A percentile compares a stretch with the other conserved stretches of the same genome.
Evolutionary conservation across 2,113 vertebrate genomes (phyloP).

Genomic region (Phoxinus phoxinus): DNA sequence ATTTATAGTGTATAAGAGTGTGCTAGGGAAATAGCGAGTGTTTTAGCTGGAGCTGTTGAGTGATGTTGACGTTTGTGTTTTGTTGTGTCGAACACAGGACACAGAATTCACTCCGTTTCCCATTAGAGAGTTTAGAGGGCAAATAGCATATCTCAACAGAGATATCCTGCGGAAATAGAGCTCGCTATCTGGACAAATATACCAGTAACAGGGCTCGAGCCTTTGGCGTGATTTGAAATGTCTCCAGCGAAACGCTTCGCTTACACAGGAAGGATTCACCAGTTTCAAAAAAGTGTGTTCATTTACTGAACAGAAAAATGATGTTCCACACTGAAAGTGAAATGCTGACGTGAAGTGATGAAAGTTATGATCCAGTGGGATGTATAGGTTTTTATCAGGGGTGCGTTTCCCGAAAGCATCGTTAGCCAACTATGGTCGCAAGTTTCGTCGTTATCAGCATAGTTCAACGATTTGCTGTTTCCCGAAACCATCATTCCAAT

Average conservation of each 20-base stretch:
- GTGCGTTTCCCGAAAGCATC: too few species aligned
- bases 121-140: conserved; percentile 57
- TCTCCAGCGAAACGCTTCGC: neutral
- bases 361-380: neutral
- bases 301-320: neutral
- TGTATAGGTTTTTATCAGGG: too few species aligned
- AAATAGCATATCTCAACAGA: conserved; percentile 62
- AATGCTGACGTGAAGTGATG: conserved; percentile 1
- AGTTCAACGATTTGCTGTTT: too few species aligned
- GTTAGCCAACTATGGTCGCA: too few species aligned
- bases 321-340: neutral
- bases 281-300: neutral
- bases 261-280: conserved; percentile 19
- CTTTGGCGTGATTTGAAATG: conserved; percentile 17
- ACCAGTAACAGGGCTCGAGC: conserved; percentile 23
- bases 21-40: conserved; percentile 27
- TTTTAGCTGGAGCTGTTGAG: neutral
- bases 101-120: conserved; percentile 63
- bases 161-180: conserved; percentile 63
- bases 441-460: too few species aligned
- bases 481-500: too few species aligned
- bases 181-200: conserved; percentile 63
- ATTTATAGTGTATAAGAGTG: neutral
- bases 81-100: conserved; percentile 19
- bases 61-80: conserved; percentile 9